phyloP scores from a whole-genome alignment of 2,113 vertebrate species.

The Podarcis cretensis region DNA sequence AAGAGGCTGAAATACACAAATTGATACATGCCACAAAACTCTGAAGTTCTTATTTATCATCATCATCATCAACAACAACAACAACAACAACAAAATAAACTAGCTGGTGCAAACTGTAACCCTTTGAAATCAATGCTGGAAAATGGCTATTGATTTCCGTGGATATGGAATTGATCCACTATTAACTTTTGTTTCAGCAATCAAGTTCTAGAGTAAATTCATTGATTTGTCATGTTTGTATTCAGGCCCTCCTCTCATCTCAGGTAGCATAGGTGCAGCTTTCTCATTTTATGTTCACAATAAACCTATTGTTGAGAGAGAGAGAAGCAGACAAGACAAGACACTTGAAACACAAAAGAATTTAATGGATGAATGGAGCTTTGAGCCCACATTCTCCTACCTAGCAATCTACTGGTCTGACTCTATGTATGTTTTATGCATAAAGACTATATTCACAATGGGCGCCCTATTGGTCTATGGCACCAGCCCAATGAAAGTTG shows the following conservation, averaged over 20 bases:
- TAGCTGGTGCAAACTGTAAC: background rate
- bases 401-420: background rate
- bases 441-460: too few relatives aligned
- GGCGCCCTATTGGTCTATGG: too few relatives aligned
- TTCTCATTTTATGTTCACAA: background rate
- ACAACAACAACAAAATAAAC: background rate
- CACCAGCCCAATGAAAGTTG: too few relatives aligned
- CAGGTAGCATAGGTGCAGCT: background rate
- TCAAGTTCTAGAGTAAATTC: background rate
- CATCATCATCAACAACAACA: background rate
- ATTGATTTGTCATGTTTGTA: background rate
- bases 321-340: background rate
- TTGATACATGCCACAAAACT: background rate
- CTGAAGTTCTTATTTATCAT: background rate
- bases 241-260: background rate
- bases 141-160: background rate
- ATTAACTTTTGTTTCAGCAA: background rate
- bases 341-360: background rate
- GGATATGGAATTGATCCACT: background rate
- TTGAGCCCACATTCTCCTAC: background rate
- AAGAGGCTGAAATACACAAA: background rate
- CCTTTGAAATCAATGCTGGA: background rate
- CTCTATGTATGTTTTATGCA: background rate
- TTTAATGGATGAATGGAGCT: background rate
- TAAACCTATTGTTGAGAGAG: background rate